Conservation (phyloP, 1,140 invertebrate species). For the Eulimnadia texana region DNA sequence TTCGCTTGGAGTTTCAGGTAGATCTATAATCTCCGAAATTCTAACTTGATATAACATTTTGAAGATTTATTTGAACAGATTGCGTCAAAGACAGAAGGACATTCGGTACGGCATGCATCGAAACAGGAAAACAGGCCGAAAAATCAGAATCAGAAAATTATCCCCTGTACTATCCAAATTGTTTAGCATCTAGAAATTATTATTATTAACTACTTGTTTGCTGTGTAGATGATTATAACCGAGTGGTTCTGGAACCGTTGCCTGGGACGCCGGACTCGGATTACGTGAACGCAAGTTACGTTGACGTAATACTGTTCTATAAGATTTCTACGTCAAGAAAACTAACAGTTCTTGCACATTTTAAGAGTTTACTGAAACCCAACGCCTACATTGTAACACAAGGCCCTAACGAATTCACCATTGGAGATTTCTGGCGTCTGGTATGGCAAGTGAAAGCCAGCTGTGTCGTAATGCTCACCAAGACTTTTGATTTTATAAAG, state of each 20-base stretch:
- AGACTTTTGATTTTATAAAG: conserved; percentile 88
- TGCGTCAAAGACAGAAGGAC: conserved; percentile 66
- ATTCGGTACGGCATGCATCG: conserved; percentile 63
- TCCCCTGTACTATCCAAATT: conserved; percentile 71
- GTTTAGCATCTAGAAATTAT: neutral
- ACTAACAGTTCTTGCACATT: no score
- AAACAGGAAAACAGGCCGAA: conserved; percentile 68
- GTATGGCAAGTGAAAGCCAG: conserved; percentile 85
- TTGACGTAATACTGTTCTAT: conserved; percentile 61
- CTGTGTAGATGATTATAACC: conserved; percentile 79
- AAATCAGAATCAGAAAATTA: conserved; percentile 81
- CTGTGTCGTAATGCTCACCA: conserved; percentile 93
- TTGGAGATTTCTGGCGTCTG: conserved; percentile 89
- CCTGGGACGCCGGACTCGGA: conserved; percentile 66
- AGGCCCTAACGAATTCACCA: conserved; percentile 78
- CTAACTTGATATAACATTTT: neutral
- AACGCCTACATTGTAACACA: conserved; percentile 90
- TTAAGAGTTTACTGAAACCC: conserved; percentile 75
- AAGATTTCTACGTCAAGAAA: neutral
- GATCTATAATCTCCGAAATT: conserved; percentile 25
- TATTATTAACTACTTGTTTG: conserved; percentile 18
- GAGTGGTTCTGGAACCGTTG: conserved; percentile 72
- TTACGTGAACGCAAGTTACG: conserved; percentile 92
- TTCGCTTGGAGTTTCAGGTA: conserved; percentile 75
- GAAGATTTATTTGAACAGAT: conserved; percentile 53